Base-by-base conservation (phyloP, 2,113 vertebrate genomes). In the Callithrix jacchus region DNA sequence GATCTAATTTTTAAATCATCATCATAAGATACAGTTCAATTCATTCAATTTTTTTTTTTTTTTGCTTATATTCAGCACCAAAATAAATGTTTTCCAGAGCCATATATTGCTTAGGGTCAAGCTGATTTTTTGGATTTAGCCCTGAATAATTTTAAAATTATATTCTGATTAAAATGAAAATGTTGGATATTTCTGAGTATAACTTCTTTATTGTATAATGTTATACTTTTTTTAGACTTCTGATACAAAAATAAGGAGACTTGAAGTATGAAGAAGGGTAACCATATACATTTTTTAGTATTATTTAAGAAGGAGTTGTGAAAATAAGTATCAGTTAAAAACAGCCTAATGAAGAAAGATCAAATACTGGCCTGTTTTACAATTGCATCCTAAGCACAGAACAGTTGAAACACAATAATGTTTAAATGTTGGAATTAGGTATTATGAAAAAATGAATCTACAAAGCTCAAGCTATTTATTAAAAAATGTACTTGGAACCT, bases 371-470 rank as follows among this genome's bases (percentile, higher is more conserved):
- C 97, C 0, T 97, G 77, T 95, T 98, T 97, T 97, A 97, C 80
- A 96, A 90, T 87, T 96, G 95, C 97, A 95, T 97, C 47, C 92
- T 86, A 96, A 98, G 95, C 64, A 87, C 89, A 97, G 70, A 98
- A 96, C 91, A 97, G 42, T 93, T 97, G 96, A 98, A 98, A 97
- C 32, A 71, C 83, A 87, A 54, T 97, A 87, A 97, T 98, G 80
- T 98, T 98, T 98, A 98, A 96, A 98, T 97, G 90, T 98, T 98
- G 58, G 92, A 97, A 98, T 98, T 98, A 97, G 94, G 96, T 98
- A 97, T 97, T 98, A 97, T 82, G 95, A 97, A 94, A 73, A 96
- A 98, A 97, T 93, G 68, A 97, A 77, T 94, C 95, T 96, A 92
- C 94, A 98, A 98, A 98, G 14, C 73, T 91, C 40, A 96, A 96